Base-by-base conservation (phyloP, 2,888 invertebrate species). In the Xylophagus ater region DNA sequence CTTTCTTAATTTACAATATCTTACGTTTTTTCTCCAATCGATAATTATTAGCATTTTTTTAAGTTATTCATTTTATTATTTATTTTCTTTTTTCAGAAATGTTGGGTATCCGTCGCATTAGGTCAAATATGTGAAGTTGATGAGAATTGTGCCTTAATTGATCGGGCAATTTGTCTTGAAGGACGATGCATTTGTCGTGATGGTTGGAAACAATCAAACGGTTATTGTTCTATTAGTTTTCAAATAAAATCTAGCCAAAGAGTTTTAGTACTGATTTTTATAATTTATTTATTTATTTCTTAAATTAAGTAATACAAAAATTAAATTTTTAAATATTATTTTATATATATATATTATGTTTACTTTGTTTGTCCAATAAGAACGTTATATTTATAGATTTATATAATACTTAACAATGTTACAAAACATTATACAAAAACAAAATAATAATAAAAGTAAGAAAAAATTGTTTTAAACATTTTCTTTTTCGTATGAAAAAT, bases 61-160 rank as follows among this genome's bases (percentile, higher is more conserved):
- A 26, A 26, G n/a, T 7, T 19, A 24, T 23, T 10, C 4, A 10
- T 24, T 34, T 21, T 34, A 23, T 14, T 32, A 4, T 24, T 25
- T 8, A 7, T n/a, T 37, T 32, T 29, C 14, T 10, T n/a, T 38
- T 44, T 49, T 21, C 39, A 51, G 49, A 46, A 41, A 49, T 51
- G 51, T 39, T 49, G 47, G 47, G 47, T 47, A 20, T 43, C 47
- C 21, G 49, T 49, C 33, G 26, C 42, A 12, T 23, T 48, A 7
- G 40, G 38, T 28, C 47, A 47, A 14, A 44, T 49, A 14, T 51
- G 51, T 41, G 51, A 51, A 40, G 41, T 40, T 7, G 42, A 49
- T 41, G 47, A 48, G 36, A 49, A 51, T 40, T 51, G 51, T 40
- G 42, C 44, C 12, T 31, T 36, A 17, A 40, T 44, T 23, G 40